phyloP scores from a whole-genome alignment of 2,888 invertebrate species.

The Cephalotes varians region DNA sequence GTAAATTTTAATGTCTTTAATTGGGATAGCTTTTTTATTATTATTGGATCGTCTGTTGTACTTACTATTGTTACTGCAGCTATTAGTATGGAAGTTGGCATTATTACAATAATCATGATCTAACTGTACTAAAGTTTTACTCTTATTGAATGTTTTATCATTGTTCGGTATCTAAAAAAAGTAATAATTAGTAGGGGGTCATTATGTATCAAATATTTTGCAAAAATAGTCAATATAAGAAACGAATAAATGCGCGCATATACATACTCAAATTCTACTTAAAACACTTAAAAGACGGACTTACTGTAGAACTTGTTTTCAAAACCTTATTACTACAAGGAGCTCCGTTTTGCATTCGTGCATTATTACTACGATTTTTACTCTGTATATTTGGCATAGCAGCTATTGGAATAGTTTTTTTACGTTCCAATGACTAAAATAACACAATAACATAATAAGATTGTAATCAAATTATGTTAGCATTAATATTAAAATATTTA shows the following conservation, averaged over 20 bases:
- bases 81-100: conserved; percentile 67
- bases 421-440: conserved; percentile 84
- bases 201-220: not conserved
- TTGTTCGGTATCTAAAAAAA: conserved; percentile 60
- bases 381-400: conserved; percentile 83
- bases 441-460: conserved; percentile 42
- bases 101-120: conserved; percentile 88
- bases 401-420: conserved; percentile 86
- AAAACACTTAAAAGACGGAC: conserved; percentile 53
- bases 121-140: conserved; percentile 84
- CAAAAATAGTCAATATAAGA: not conserved
- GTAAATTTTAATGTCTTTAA: conserved; percentile 51
- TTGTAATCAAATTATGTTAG: not conserved
- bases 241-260: not conserved
- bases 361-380: conserved; percentile 68
- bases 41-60: conserved; percentile 67
- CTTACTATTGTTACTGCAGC: conserved; percentile 73
- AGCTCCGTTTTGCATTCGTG: not conserved
- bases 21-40: conserved; percentile 68
- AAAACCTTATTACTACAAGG: conserved; percentile 82
- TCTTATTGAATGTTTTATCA: too few relatives aligned
- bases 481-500: not conserved
- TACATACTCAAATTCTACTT: not conserved
- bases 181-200: not conserved
- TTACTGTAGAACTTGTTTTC: conserved; percentile 78